Percentiles rank a stretch among this genome's conserved stretches.
phyloP scores from a whole-genome alignment of 2,797 vertebrate genomes.

The Aldrovandia affinis region DNA sequence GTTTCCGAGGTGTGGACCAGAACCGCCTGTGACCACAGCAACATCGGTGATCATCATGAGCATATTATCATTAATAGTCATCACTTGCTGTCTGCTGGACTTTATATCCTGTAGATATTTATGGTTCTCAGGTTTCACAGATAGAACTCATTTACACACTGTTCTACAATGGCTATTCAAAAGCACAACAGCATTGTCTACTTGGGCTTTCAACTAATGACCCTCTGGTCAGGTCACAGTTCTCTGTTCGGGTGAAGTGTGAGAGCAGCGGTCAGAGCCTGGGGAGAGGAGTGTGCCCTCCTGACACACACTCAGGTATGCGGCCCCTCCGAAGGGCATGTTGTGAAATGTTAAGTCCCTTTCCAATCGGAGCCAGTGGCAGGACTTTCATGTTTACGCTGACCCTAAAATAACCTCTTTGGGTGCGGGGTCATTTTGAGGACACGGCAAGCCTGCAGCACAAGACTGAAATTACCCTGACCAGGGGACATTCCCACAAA shows the following conservation, averaged over 20 bases:
- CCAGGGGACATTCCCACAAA: not conserved
- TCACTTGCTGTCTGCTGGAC: not conserved
- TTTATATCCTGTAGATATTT: not conserved
- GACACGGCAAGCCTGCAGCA: constrained; percentile 11
- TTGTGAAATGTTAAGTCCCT: not conserved
- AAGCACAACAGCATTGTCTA: not conserved
- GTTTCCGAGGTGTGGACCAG: constrained; percentile 81
- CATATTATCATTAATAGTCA: not conserved
- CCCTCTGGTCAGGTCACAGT: not conserved
- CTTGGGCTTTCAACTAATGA: not conserved
- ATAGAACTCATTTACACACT: not conserved
- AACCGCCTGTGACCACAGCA: constrained; percentile 72
- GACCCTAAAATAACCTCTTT: constrained; percentile 69
- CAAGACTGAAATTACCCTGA: not conserved
- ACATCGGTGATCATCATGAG: constrained; percentile 41
- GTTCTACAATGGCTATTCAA: not conserved
- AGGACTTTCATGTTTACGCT: constrained; percentile 70
- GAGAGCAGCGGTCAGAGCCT: constrained; percentile 72
- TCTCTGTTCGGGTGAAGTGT: constrained; percentile 45
- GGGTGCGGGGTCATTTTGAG: constrained; percentile 46
- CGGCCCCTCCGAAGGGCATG: constrained; percentile 63
- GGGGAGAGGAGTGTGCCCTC: constrained; percentile 70
- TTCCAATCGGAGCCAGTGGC: constrained; percentile 71
- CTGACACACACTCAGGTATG: constrained; percentile 70
- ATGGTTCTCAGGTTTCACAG: not conserved